A percentile compares a stretch with the other conserved stretches of the same genome.
Evolutionary conservation across 2,797 vertebrate genomes (phyloP).

Genomic region (Hephaestus fuliginosus): DNA sequence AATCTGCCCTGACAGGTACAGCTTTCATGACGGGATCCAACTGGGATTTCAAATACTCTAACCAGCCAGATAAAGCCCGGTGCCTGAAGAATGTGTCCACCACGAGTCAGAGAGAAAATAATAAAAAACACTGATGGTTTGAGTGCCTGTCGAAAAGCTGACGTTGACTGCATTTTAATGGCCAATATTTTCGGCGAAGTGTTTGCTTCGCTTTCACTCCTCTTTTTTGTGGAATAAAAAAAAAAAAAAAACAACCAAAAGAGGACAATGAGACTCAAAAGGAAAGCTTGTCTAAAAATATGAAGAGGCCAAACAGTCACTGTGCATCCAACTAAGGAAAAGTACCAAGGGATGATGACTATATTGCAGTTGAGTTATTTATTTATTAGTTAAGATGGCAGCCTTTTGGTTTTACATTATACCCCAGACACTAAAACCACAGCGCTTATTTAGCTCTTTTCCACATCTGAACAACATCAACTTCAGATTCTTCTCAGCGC

Average conservation of each 20-base stretch:
- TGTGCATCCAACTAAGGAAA: conserved; percentile 13
- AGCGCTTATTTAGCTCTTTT: conserved; percentile 11
- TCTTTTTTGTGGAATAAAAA: conserved; percentile 35
- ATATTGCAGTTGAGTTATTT: conserved; percentile 24
- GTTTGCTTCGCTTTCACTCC: conserved; percentile 58
- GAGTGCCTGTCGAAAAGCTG: conserved; percentile 78
- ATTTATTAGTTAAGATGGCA: conserved; percentile 33
- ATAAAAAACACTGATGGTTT: conserved; percentile 67
- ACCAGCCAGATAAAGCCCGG: conserved; percentile 81
- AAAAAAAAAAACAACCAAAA: conserved; percentile 34
- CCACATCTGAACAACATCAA: neutral
- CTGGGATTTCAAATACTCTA: conserved; percentile 84
- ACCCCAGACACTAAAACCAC: conserved; percentile 16
- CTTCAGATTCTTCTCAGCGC: neutral
- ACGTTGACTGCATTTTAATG: conserved; percentile 85
- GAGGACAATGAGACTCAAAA: conserved; percentile 44
- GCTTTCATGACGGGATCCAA: conserved; percentile 79
- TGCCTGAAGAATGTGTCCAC: conserved; percentile 77
- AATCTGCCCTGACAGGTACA: conserved; percentile 84
- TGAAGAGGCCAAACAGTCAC: conserved; percentile 50
- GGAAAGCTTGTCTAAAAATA: conserved; percentile 50
- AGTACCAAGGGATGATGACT: conserved; percentile 27
- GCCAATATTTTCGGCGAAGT: conserved; percentile 62
- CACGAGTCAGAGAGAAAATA: conserved; percentile 66
- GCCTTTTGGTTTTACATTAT: conserved; percentile 21